Base-by-base conservation (phyloP, 2,797 vertebrate species). In the Alectoris magna region DNA sequence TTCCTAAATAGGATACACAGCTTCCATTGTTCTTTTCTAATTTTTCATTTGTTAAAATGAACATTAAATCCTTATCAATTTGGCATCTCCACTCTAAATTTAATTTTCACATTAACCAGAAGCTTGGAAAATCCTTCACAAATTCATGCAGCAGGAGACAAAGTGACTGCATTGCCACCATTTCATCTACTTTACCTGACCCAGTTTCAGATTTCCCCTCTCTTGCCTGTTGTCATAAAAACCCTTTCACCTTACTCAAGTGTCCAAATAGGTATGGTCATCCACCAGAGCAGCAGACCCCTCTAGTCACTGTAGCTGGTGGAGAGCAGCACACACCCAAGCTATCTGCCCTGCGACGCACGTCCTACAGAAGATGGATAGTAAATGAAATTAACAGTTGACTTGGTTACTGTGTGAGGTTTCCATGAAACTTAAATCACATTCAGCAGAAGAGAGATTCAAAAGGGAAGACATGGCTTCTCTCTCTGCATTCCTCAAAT, bases 51-150 rank as follows among this genome's bases (percentile, higher is more conserved):
- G 7, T 31, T 22, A 64, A n/a, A 23, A 76, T 84, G 55, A 51
- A 55, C 10, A 18, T 59, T 22, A 63, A 75, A 82, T 51, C 13
- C 55, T 69, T n/a, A 67, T 10, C 13, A n/a, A 79, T 48, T 38
- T 39, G 29, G 0, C 59, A 18, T 21, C 64, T 64, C n/a, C 31
- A 71, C 13, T 3, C 9, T 3, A 38, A 41, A 3, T 53, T 49
- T 49, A 49, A 88, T 24, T 77, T 85, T 67, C 58, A 71, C 11
- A 66, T 87, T 58, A 84, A 77, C 6, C 34, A 72, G 55, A 84
- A 88, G 34, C 24, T 38, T 66, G 38, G 87, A 90, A 94, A 80
- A 55, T 15, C 41, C 53, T 85, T 60, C 34, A 41, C 18, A 74
- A 56, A 6, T 13, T 60, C 12, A 64, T 64, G 21, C 43, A 63